A percentile compares a stretch with the other conserved stretches of the same genome.
Evolutionary conservation across 2,113 vertebrate genomes (phyloP).

Genomic region (Bujurquina vittata): DNA sequence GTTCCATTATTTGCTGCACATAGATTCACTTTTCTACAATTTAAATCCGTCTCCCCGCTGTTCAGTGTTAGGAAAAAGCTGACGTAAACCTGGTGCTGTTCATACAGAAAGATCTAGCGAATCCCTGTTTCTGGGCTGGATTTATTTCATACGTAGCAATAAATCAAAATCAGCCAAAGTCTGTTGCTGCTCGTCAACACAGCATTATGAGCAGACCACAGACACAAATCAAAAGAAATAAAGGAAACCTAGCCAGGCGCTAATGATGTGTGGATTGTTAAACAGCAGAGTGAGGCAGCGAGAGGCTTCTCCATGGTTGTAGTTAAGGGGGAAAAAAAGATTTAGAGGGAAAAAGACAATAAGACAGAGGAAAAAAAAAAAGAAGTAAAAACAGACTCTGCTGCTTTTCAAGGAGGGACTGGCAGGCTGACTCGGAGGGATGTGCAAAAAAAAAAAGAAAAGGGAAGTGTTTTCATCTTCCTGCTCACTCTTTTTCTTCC

Average conservation of each 20-base stretch:
- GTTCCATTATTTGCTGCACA: not conserved
- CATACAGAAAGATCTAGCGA: not conserved
- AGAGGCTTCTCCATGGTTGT: conserved; percentile 22
- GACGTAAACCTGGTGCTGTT: not conserved
- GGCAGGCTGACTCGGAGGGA: conserved; percentile 49
- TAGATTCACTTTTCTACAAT: not conserved
- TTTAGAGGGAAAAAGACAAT: conserved; percentile 25
- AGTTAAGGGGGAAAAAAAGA: not conserved
- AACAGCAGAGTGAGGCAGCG: conserved; percentile 9
- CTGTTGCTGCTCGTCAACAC: conserved; percentile 2
- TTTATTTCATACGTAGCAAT: not conserved
- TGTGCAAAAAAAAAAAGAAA: not conserved
- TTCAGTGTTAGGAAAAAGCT: not conserved
- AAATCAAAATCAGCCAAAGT: not conserved
- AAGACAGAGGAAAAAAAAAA: conserved; percentile 1
- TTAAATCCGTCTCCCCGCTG: not conserved
- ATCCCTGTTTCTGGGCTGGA: not conserved
- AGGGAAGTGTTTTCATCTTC: conserved; percentile 43
- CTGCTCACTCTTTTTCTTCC: not conserved
- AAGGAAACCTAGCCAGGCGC: conserved; percentile 29
- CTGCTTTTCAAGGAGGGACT: conserved; percentile 41
- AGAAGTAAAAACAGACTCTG: conserved; percentile 16
- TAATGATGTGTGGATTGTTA: conserved; percentile 41
- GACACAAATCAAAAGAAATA: conserved; percentile 32
- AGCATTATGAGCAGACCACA: conserved; percentile 8